Percentiles rank a stretch among this genome's conserved stretches.
Evolutionary conservation across 2,797 vertebrate species (phyloP).

Genomic region (Tachyglossus aculeatus): DNA sequence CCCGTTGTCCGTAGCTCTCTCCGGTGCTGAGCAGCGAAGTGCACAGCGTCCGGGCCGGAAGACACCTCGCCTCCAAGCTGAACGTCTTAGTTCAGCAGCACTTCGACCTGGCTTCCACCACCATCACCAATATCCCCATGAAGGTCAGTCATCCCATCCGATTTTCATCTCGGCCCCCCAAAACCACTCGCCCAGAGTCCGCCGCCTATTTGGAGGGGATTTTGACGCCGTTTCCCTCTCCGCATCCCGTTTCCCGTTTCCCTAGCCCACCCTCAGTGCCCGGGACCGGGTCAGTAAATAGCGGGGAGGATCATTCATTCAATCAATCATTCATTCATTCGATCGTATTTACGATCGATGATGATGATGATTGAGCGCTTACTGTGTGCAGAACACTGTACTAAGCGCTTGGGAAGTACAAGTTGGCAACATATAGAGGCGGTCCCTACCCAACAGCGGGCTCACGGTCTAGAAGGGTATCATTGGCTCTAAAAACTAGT

Average conservation of each 20-base stretch:
- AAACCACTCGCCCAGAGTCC: conserved; percentile 30
- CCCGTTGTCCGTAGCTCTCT: conserved; percentile 80
- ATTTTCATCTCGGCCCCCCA: no score
- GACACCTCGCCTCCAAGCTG: conserved; percentile 93
- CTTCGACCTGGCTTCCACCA: conserved; percentile 97
- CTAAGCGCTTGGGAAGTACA: no score
- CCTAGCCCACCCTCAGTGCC: conserved; percentile 99
- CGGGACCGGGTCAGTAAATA: conserved; percentile 98
- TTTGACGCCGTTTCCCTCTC: conserved; percentile 89
- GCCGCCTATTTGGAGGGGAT: conserved; percentile 79
- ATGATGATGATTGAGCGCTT: no score
- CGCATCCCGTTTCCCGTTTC: conserved; percentile 96
- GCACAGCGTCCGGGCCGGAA: conserved; percentile 94
- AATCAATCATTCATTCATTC: no score
- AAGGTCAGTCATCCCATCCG: no score
- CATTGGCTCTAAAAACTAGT: no score
- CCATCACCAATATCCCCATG: conserved; percentile 99
- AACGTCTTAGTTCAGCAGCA: conserved; percentile 97
- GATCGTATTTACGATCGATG: no score
- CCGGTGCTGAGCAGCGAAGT: conserved; percentile 95
- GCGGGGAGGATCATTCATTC: conserved; percentile 80
- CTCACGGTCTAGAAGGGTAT: no score
- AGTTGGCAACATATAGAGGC: no score
- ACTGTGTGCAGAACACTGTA: no score
- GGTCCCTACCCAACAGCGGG: no score